phyloP scores from a whole-genome alignment of 2,888 invertebrate genomes.

The Pollenia angustigena region DNA sequence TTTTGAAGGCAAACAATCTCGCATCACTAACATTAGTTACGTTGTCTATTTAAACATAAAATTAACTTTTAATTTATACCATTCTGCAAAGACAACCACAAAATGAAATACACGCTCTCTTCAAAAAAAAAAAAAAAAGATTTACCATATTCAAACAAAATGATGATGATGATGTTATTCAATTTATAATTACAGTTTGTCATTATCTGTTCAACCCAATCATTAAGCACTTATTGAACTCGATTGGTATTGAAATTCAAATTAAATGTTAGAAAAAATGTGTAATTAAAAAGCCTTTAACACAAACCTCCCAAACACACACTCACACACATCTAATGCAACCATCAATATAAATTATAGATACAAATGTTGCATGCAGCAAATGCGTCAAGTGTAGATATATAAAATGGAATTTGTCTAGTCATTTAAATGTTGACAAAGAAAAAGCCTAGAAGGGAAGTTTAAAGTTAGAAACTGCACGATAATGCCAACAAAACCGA shows the following conservation, averaged over 20 bases:
- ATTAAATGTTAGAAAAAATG: constrained; percentile 12
- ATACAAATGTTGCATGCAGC: constrained; percentile 11
- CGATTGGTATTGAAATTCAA: constrained; percentile 32
- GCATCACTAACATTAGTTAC: background rate
- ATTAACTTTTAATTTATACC: constrained; percentile 30
- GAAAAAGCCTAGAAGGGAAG: no score
- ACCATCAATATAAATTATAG: background rate
- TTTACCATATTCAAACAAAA: background rate
- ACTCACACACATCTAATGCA: background rate
- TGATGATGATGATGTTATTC: constrained; percentile 19
- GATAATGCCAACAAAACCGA: no score
- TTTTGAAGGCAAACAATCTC: background rate
- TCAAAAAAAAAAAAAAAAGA: background rate
- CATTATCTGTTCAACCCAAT: constrained; percentile 22
- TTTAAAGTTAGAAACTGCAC: no score
- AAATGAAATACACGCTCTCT: constrained; percentile 3
- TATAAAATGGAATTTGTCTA: background rate
- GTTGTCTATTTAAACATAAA: constrained; percentile 17
- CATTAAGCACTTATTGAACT: constrained; percentile 49
- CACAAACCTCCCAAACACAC: background rate
- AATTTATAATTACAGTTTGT: constrained; percentile 44
- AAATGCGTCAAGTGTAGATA: constrained; percentile 36
- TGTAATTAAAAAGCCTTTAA: constrained; percentile 15
- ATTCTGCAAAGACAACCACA: constrained; percentile 23
- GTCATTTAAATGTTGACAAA: no score